These are phyloP conservation scores for Zaprionus obscuricornis DNA, from an alignment of 2,888 invertebrate species.

Conservation along the genomic window DNA sequence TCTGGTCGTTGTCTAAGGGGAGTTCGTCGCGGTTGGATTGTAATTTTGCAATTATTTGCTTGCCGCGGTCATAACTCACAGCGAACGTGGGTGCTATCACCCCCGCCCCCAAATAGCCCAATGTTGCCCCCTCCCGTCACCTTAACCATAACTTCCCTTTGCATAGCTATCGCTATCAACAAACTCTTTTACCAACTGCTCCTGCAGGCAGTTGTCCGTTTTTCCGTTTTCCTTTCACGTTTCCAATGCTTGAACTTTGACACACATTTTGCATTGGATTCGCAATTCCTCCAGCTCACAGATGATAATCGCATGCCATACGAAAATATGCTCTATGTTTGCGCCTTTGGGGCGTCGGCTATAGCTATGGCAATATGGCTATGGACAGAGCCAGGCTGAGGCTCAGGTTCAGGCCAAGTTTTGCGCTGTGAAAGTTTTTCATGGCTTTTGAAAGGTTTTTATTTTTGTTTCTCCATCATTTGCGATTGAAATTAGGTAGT, in stretches of 20 bases:
- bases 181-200: slow-evolving; percentile 1
- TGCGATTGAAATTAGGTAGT: slow-evolving; percentile 14
- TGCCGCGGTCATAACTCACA: slow-evolving; percentile 72
- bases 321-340: slow-evolving; percentile 68
- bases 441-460: slow-evolving; percentile 49
- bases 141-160: neutral
- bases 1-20: too few relatives aligned
- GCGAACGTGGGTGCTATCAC: slow-evolving; percentile 51
- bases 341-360: slow-evolving; percentile 68
- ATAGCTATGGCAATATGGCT: too few relatives aligned
- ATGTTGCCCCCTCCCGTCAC: slow-evolving; percentile 17
- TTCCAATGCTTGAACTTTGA: slow-evolving; percentile 72
- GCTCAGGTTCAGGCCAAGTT: slow-evolving; percentile 6
- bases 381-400: slow-evolving; percentile 4
- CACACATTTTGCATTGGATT: slow-evolving; percentile 64
- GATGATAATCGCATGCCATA: slow-evolving; percentile 69
- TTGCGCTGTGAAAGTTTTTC: slow-evolving; percentile 61
- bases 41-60: slow-evolving; percentile 77
- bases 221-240: slow-evolving; percentile 66
- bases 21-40: slow-evolving; percentile 38
- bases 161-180: neutral
- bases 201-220: slow-evolving; percentile 3
- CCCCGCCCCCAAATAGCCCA: neutral
- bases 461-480: slow-evolving; percentile 27
- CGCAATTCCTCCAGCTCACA: slow-evolving; percentile 28